A percentile compares a stretch with the other conserved stretches of the same genome.
Evolutionary conservation across 2,888 invertebrate species (phyloP).

Genomic region (Ypsolopha scabrella): DNA sequence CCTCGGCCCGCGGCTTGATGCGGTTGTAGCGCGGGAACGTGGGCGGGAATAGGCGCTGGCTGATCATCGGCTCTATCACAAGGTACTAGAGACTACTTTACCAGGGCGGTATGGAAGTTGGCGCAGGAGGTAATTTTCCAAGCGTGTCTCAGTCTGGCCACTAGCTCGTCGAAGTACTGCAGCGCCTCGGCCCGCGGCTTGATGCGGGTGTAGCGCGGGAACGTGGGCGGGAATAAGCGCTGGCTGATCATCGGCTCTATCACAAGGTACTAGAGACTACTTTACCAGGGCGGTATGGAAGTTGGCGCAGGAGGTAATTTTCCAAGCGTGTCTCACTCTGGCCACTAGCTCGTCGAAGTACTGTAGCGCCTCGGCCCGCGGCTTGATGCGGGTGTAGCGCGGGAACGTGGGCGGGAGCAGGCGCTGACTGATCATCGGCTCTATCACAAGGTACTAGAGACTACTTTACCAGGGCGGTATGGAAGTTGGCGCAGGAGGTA

Average conservation of each 20-base stretch:
- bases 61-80: slow-evolving; percentile 96
- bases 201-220: slow-evolving; percentile 79
- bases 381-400: slow-evolving; percentile 82
- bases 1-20: too few species aligned
- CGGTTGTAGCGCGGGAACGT: too few species aligned
- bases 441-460: not conserved
- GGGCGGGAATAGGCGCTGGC: slow-evolving; percentile 94
- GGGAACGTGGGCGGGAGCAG: slow-evolving; percentile 96
- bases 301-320: slow-evolving; percentile 81
- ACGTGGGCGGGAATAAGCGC: slow-evolving; percentile 94
- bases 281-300: slow-evolving; percentile 88
- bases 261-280: not conserved
- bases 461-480: slow-evolving; percentile 78
- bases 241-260: slow-evolving; percentile 97
- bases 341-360: slow-evolving; percentile 87
- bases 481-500: slow-evolving; percentile 81
- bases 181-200: slow-evolving; percentile 82
- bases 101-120: slow-evolving; percentile 86
- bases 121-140: slow-evolving; percentile 84
- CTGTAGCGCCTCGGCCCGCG: slow-evolving; percentile 78
- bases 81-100: too few species aligned
- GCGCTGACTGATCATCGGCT: slow-evolving; percentile 95
- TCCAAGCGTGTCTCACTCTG: slow-evolving; percentile 83
- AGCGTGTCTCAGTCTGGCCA: slow-evolving; percentile 83
- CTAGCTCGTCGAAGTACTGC: slow-evolving; percentile 83